Evolutionary conservation across 2,113 vertebrate genomes (phyloP).

Genomic region (Phalacrocorax carbo): DNA sequence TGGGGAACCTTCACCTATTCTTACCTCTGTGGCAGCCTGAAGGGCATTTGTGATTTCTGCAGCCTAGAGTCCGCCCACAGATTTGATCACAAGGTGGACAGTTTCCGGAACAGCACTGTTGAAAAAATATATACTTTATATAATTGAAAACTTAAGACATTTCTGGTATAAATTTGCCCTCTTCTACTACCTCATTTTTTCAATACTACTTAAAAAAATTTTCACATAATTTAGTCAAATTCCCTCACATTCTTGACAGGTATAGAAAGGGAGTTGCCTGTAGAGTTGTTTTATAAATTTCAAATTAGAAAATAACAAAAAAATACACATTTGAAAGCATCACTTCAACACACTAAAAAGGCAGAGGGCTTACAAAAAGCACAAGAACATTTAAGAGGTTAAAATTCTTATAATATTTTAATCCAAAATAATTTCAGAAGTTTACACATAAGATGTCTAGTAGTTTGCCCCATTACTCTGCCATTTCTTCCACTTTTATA

Average conservation of each 20-base stretch:
- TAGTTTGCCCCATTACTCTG: neutral
- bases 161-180: neutral
- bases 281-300: neutral
- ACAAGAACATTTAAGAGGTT: neutral
- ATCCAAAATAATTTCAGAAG: neutral
- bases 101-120: slow-evolving; percentile 92
- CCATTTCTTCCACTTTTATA: neutral
- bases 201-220: neutral
- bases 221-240: neutral
- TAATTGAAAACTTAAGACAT: neutral
- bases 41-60: slow-evolving; percentile 96
- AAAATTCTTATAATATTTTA: neutral
- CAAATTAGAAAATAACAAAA: neutral
- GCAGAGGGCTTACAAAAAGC: neutral
- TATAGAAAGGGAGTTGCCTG: neutral
- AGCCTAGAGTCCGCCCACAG: slow-evolving; percentile 88
- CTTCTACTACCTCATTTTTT: neutral
- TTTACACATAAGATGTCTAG: neutral
- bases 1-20: neutral
- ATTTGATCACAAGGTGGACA: slow-evolving; percentile 93
- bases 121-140: neutral
- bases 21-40: slow-evolving; percentile 95
- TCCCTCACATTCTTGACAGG: neutral
- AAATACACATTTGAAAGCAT: neutral
- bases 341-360: neutral